Base-by-base conservation (phyloP, 1,140 invertebrate species). In the Eufriesea mexicana region DNA sequence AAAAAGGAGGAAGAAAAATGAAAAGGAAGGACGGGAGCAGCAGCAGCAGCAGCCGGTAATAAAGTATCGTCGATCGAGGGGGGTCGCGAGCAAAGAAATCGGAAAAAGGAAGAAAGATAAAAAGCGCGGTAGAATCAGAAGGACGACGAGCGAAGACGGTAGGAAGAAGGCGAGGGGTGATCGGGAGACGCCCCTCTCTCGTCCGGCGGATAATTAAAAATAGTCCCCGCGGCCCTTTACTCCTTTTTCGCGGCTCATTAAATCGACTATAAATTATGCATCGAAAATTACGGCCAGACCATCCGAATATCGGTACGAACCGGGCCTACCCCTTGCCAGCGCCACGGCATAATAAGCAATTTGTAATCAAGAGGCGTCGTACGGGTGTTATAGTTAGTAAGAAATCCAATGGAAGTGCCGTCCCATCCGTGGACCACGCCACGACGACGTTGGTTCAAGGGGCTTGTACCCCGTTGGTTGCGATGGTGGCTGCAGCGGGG, bases 261-360 rank as follows among this genome's bases (percentile, higher is more conserved):
- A 94, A 94, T 94, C 90, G 92, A 91, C 93, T 91, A 94, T 94
- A 94, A 94, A 94, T 94, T 94, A 94, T 94, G 93, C 93, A 94
- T 94, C 92, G 93, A 94, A 94, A 94, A 94, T 94, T 94, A 94
- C 92, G 91, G 91, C 84, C 89, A 86, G 90, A 89, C 86, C 89
- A 80, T 80, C 91, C 92, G 91, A 93, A 93, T 94, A 94, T 93
- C 91, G 90, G 90, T 84, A 80, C 67, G 70, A 25, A 79, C 55
- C 70, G 47, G 70, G 45, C 55, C 45, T 25, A 54, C 66, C 72
- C 68, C 71, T 54, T n/a, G 61, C 23, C 62, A 59, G 18, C 25
- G 70, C 42, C 75, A 71, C 81, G 84, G 90, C 89, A 93, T 94
- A 94, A 94, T 94, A 94, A 94, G 93, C 93, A 94, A 94, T 94